Evolutionary conservation across 1,140 invertebrate species (phyloP).

Genomic region (Ectropis grisescens): DNA sequence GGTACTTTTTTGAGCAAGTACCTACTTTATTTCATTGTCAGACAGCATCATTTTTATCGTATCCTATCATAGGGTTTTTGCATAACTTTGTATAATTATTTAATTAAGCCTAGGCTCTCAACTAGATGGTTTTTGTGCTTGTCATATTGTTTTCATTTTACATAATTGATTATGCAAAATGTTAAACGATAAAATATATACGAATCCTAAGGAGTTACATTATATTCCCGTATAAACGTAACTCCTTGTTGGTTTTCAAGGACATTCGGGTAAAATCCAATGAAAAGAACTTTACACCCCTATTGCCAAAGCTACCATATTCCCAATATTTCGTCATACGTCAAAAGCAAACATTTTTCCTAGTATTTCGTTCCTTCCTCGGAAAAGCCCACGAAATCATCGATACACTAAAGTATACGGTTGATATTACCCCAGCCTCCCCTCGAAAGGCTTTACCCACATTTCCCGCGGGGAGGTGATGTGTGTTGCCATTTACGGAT

Average conservation of each 20-base stretch:
- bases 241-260: neutral
- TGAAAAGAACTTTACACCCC: neutral
- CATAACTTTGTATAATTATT: too few relatives aligned
- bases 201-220: neutral
- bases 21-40: too few relatives aligned
- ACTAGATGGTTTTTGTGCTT: too few relatives aligned
- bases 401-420: conserved; percentile 25
- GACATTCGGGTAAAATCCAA: neutral
- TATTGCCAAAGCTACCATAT: too few relatives aligned
- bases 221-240: neutral
- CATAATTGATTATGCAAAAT: too few relatives aligned
- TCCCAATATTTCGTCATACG: neutral
- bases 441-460: conserved; percentile 9
- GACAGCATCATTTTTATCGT: too few relatives aligned
- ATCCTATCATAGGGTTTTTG: too few relatives aligned
- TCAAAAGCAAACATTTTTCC: neutral
- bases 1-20: too few relatives aligned
- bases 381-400: conserved; percentile 23
- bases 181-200: neutral
- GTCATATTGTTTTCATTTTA: too few relatives aligned
- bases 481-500: too few relatives aligned
- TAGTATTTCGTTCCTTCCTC: neutral
- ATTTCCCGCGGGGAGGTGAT: conserved; percentile 30
- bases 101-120: too few relatives aligned
- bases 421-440: conserved; percentile 9